These are phyloP conservation scores for Umimayanthus kanabou DNA, from an alignment of 92 coral and sea anemone genomes.

Conservation along the genomic window DNA sequence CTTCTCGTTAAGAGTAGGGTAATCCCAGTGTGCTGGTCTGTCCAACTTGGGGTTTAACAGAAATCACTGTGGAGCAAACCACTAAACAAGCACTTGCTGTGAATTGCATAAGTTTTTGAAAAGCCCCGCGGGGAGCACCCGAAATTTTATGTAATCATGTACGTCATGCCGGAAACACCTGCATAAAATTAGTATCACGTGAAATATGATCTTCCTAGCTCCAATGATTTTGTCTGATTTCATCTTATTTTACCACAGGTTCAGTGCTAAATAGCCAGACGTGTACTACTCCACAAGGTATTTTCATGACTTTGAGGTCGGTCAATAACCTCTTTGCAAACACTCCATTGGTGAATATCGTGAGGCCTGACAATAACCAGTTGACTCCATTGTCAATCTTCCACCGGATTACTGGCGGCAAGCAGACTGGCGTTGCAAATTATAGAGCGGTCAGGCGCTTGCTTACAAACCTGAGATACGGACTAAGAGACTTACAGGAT, in stretches of 20 bases:
- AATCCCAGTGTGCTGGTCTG: too few relatives aligned
- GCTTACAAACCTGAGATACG: constrained; percentile 7
- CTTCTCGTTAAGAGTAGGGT: too few relatives aligned
- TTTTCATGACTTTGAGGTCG: constrained; percentile 2
- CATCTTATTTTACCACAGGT: background rate
- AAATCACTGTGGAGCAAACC: too few relatives aligned
- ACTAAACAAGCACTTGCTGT: too few relatives aligned
- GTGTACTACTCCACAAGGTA: constrained; percentile 6
- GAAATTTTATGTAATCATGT: too few relatives aligned
- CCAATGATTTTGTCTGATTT: background rate
- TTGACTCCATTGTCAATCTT: constrained; percentile 41
- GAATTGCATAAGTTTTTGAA: too few relatives aligned
- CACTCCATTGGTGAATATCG: background rate
- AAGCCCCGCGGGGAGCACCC: too few relatives aligned
- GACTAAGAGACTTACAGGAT: background rate
- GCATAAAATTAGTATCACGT: background rate
- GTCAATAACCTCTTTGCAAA: constrained; percentile 19
- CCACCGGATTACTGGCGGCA: constrained; percentile 55
- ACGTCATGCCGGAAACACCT: too few relatives aligned
- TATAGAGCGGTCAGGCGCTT: background rate
- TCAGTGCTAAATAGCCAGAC: background rate
- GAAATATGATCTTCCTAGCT: background rate
- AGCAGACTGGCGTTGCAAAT: constrained; percentile 49
- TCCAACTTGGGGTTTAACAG: too few relatives aligned
- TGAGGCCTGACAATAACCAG: constrained; percentile 32